Percentiles rank a stretch among this genome's conserved stretches.
Conservation (phyloP, 2,888 invertebrate genomes). For the Octodonta nipae region DNA sequence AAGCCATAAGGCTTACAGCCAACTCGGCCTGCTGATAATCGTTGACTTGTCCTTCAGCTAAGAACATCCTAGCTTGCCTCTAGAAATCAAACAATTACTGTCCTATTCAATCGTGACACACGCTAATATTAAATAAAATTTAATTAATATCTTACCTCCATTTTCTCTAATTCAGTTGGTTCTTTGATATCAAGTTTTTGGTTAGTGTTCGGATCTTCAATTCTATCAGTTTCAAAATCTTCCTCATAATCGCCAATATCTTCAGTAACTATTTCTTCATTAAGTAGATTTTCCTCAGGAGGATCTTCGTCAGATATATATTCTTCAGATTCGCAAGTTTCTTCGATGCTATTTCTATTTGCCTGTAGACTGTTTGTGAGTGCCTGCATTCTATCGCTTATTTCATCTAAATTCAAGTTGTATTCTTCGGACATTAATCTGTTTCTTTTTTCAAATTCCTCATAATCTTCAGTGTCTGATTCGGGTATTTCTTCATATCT, state of each 20-base stretch:
- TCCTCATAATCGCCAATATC: constrained; percentile 1
- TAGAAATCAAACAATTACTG: too few species aligned
- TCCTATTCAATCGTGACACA: too few species aligned
- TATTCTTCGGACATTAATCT: constrained; percentile 19
- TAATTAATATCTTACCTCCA: constrained; percentile 30
- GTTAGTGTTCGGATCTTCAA: constrained; percentile 4
- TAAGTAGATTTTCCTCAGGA: too few species aligned
- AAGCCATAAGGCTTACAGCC: constrained; percentile 65
- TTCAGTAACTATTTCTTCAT: constrained; percentile 12
- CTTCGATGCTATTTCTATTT: constrained; percentile 23
- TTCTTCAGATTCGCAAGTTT: constrained; percentile 30
- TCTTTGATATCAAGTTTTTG: too few species aligned
- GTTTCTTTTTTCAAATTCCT: constrained; percentile 16
- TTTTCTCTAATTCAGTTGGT: constrained; percentile 27
- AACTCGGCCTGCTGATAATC: constrained; percentile 76
- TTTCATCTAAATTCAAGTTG: constrained; percentile 23
- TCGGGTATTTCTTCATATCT: constrained; percentile 39
- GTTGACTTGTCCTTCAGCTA: constrained; percentile 68
- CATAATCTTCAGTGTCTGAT: constrained; percentile 23
- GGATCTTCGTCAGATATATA: constrained; percentile 19
- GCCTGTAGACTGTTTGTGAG: constrained; percentile 19
- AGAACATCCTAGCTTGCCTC: constrained; percentile 62
- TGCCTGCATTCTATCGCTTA: constrained; percentile 20
- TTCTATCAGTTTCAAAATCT: constrained; percentile 1
- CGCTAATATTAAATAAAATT: too few species aligned